These are phyloP conservation scores for Cyphomyrus discorhynchus DNA, from an alignment of 2,113 vertebrate species.

Conservation along the genomic window DNA sequence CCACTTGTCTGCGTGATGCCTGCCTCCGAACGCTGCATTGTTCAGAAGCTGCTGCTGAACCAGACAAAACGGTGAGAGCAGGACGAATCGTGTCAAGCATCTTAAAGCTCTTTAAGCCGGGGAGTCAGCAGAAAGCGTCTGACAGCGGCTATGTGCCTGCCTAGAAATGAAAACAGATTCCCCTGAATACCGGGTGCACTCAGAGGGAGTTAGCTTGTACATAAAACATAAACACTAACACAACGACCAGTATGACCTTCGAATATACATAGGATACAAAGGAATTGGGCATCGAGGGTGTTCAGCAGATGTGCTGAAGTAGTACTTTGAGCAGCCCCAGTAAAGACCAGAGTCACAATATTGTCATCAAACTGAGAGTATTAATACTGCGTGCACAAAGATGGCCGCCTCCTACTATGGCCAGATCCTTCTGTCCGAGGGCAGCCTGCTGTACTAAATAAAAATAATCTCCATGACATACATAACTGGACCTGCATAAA, in stretches of 20 bases:
- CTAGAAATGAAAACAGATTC: conserved; percentile 8
- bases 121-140: background rate
- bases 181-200: background rate
- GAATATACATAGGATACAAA: background rate
- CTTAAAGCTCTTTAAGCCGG: background rate
- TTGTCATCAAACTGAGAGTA: background rate
- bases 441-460: background rate
- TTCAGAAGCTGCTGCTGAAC: background rate
- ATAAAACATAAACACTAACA: background rate
- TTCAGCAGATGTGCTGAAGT: background rate
- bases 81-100: background rate
- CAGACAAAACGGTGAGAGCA: background rate
- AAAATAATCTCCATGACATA: background rate
- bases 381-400: background rate
- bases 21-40: background rate
- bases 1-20: background rate
- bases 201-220: background rate
- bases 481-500: background rate
- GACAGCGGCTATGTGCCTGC: background rate
- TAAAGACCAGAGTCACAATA: background rate
- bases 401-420: background rate
- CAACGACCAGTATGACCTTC: conserved; percentile 12
- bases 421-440: background rate
- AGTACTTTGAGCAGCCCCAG: background rate
- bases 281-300: background rate